Evolutionary conservation across 2,113 vertebrate genomes (phyloP).

Genomic region (Gobiocypris rarus): DNA sequence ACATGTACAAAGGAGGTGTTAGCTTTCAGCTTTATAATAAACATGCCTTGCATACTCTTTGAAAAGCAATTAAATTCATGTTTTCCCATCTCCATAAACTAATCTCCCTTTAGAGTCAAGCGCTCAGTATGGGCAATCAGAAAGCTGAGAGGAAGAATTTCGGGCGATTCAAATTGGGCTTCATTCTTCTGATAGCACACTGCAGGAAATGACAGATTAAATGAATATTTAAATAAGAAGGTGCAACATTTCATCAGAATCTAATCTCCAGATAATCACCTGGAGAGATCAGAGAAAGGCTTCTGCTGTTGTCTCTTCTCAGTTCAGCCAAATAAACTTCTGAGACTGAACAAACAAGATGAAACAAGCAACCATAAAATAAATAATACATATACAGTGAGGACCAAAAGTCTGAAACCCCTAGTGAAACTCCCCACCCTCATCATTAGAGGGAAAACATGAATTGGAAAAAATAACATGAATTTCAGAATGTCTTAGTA

Average conservation of each 20-base stretch:
- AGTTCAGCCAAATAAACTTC: conserved; percentile 15
- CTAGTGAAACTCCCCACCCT: background rate
- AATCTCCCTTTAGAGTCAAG: conserved; percentile 24
- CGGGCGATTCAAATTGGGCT: background rate
- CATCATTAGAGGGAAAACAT: background rate
- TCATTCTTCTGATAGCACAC: conserved; percentile 19
- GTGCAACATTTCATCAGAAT: conserved; percentile 28
- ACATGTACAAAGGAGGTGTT: background rate
- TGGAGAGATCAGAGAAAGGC: conserved; percentile 25
- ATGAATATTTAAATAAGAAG: conserved; percentile 43
- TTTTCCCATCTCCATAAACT: conserved; percentile 30
- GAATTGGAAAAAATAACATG: background rate
- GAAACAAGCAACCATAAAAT: background rate
- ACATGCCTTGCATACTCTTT: conserved; percentile 12
- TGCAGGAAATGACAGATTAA: conserved; percentile 33
- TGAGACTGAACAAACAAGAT: conserved; percentile 16
- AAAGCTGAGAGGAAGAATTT: conserved; percentile 16
- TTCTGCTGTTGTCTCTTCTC: conserved; percentile 11
- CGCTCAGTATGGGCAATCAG: background rate
- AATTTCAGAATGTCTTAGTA: background rate
- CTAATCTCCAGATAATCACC: conserved; percentile 34
- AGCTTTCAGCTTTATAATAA: conserved; percentile 16
- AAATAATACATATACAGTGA: background rate
- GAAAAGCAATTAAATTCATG: conserved; percentile 31
- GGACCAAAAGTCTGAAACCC: background rate